These are phyloP conservation scores for Hiodon tergisus DNA, from an alignment of 2,113 vertebrate genomes.

Conservation along the genomic window DNA sequence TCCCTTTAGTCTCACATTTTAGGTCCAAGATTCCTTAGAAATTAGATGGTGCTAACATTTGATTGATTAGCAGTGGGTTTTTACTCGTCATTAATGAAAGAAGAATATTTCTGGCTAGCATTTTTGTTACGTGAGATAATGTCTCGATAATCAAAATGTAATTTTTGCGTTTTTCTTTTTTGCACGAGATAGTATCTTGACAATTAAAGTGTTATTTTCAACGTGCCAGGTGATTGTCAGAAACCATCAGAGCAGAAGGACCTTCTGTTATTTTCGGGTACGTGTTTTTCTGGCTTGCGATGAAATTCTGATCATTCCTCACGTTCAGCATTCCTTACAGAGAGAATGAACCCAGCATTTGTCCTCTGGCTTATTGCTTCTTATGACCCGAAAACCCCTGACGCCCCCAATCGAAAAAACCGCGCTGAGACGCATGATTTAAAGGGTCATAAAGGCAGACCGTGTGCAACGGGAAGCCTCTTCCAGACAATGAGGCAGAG, in stretches of 20 bases:
- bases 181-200: too few relatives aligned
- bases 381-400: constrained; percentile 22
- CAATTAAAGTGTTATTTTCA: too few relatives aligned
- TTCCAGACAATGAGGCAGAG: constrained; percentile 56
- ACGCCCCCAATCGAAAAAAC: constrained; percentile 49
- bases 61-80: too few relatives aligned
- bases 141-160: too few relatives aligned
- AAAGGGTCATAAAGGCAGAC: constrained; percentile 68
- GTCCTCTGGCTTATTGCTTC: constrained; percentile 16
- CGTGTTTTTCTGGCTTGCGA: neutral
- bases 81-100: too few relatives aligned
- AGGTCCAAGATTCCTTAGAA: too few relatives aligned
- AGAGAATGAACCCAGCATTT: neutral
- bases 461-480: constrained; percentile 60
- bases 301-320: neutral
- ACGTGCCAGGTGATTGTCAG: neutral
- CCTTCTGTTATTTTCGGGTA: constrained; percentile 2
- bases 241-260: neutral
- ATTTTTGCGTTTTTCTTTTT: too few relatives aligned
- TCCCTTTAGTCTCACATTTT: too few relatives aligned
- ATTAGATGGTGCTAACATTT: too few relatives aligned
- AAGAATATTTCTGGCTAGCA: too few relatives aligned
- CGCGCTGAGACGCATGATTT: constrained; percentile 53
- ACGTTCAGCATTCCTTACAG: neutral
- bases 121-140: too few relatives aligned